Evolutionary conservation across 37 sponge, comb jelly and placozoan species (phyloP).

Genomic region (Ianthella basta): DNA sequence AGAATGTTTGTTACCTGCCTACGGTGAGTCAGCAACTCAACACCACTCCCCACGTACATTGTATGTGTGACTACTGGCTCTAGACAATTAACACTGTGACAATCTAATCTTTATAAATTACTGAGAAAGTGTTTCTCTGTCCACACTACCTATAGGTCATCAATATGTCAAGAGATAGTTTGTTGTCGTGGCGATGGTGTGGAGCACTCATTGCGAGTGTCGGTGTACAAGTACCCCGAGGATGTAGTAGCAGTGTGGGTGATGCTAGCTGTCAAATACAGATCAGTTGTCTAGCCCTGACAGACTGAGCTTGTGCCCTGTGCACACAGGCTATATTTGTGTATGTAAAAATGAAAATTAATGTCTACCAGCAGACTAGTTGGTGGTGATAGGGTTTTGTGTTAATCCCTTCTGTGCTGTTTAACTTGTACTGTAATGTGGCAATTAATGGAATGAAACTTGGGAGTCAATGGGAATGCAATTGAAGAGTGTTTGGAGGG

Average conservation of each 20-base stretch:
- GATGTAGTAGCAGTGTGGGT: slow-evolving; percentile 91
- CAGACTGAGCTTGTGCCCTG: neutral
- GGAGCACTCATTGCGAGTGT: slow-evolving; percentile 79
- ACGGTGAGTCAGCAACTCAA: slow-evolving; percentile 66
- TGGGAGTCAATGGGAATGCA: no score
- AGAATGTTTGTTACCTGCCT: slow-evolving; percentile 80
- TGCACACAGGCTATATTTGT: no score
- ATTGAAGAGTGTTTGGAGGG: no score
- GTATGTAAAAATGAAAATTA: no score
- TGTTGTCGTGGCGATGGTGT: slow-evolving; percentile 90
- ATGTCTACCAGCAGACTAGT: no score
- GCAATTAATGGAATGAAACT: no score
- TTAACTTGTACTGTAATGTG: no score
- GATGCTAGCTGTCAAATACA: slow-evolving; percentile 95
- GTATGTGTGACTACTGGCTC: neutral
- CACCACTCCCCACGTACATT: neutral
- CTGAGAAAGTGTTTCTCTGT: no score
- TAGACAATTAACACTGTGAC: no score
- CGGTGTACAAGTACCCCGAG: slow-evolving; percentile 87
- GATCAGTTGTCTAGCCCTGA: slow-evolving; percentile 64
- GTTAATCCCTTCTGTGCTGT: no score
- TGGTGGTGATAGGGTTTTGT: no score
- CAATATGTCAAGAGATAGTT: slow-evolving; percentile 89
- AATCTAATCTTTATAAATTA: no score
- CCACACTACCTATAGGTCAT: slow-evolving; percentile 64